Evolutionary conservation across 2,888 invertebrate species (phyloP).

Genomic region (Cataglyphis livida): DNA sequence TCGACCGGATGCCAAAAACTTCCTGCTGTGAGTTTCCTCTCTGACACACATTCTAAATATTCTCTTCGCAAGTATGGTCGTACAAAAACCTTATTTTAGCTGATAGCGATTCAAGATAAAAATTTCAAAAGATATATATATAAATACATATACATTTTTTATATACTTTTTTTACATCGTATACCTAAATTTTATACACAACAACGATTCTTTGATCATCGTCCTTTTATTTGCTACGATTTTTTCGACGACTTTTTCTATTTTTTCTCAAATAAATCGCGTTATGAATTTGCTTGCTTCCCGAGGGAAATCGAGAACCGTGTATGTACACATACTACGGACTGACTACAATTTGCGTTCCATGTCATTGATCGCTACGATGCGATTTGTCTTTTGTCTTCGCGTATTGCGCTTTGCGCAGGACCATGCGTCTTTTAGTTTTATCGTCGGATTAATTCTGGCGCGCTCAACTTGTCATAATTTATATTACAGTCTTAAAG

Average conservation of each 20-base stretch:
- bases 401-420: neutral
- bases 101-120: neutral
- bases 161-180: neutral
- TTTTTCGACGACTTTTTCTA: neutral
- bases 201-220: slow-evolving; percentile 26
- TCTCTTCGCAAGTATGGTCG: neutral
- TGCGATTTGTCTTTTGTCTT: slow-evolving; percentile 48
- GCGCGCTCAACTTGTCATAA: neutral
- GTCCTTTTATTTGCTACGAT: slow-evolving; percentile 21
- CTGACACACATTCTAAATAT: slow-evolving; percentile 7
- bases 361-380: slow-evolving; percentile 41
- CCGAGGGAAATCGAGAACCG: slow-evolving; percentile 60
- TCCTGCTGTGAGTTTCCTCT: slow-evolving; percentile 9
- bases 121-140: neutral
- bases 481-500: neutral
- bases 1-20: slow-evolving; percentile 58
- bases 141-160: neutral
- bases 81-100: neutral
- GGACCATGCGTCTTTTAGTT: neutral
- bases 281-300: slow-evolving; percentile 65
- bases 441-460: neutral
- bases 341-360: slow-evolving; percentile 60
- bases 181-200: neutral
- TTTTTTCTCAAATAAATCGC: slow-evolving; percentile 51
- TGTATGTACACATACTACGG: slow-evolving; percentile 23